These are phyloP conservation scores for Phengaris arion DNA, from an alignment of 2,888 invertebrate species.

Conservation along the genomic window DNA sequence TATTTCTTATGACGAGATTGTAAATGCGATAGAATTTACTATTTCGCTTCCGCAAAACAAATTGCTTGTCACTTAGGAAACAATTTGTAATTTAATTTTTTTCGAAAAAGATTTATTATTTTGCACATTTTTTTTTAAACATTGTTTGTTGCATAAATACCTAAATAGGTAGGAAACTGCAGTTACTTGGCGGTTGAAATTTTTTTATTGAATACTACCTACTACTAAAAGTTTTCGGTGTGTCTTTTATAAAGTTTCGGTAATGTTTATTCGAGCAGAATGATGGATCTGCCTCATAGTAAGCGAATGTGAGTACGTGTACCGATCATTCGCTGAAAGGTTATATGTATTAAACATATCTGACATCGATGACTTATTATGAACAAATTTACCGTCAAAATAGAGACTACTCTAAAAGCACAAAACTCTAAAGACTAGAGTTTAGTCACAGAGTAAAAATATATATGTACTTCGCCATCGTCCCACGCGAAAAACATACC, in stretches of 20 bases:
- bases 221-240: too few species aligned
- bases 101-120: background rate
- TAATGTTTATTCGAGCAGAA: background rate
- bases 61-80: constrained; percentile 7
- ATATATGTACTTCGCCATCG: too few species aligned
- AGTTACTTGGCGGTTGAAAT: too few species aligned
- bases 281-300: constrained; percentile 6
- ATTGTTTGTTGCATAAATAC: background rate
- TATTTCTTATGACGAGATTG: constrained; percentile 26
- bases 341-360: background rate
- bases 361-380: background rate
- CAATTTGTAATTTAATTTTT: constrained; percentile 1
- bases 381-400: too few species aligned
- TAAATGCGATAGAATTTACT: constrained; percentile 19
- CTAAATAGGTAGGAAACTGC: too few species aligned
- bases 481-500: too few species aligned
- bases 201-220: too few species aligned
- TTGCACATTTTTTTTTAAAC: background rate
- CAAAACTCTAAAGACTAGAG: too few species aligned
- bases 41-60: constrained; percentile 15
- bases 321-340: background rate
- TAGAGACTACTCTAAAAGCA: too few species aligned
- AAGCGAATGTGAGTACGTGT: background rate
- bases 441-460: too few species aligned
- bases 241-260: too few species aligned